A percentile compares a stretch with the other conserved stretches of the same genome.
These are phyloP conservation scores for Tetropium fuscum DNA, from an alignment of 2,888 invertebrate species.

Conservation along the genomic window DNA sequence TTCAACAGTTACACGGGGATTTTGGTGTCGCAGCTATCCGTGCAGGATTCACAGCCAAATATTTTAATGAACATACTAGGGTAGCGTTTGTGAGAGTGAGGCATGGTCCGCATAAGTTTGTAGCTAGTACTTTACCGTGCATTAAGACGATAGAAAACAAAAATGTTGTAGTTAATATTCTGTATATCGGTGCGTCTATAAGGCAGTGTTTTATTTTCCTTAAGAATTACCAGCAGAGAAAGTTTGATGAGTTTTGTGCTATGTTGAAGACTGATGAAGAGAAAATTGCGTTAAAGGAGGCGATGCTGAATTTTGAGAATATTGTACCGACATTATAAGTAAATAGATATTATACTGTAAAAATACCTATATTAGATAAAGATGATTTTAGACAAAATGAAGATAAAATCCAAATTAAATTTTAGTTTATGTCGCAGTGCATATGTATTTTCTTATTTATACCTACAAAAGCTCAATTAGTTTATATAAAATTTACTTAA, in stretches of 20 bases:
- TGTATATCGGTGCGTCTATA: slow-evolving; percentile 83
- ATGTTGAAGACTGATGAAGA: slow-evolving; percentile 74
- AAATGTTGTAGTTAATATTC: slow-evolving; percentile 72
- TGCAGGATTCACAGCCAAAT: slow-evolving; percentile 81
- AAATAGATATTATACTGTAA: not conserved
- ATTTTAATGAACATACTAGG: slow-evolving; percentile 81
- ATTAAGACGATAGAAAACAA: slow-evolving; percentile 76
- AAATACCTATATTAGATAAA: not conserved
- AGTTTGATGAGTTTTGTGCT: slow-evolving; percentile 74
- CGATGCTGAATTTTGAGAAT: slow-evolving; percentile 59
- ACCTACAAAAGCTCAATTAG: not conserved
- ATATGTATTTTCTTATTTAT: not conserved
- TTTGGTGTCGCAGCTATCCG: slow-evolving; percentile 79
- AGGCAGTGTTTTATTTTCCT: slow-evolving; percentile 84
- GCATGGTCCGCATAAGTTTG: slow-evolving; percentile 81
- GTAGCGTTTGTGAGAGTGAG: slow-evolving; percentile 79
- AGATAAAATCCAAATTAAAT: no score
- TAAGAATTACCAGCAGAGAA: slow-evolving; percentile 75
- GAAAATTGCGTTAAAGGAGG: slow-evolving; percentile 68
- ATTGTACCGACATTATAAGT: slow-evolving; percentile 23
- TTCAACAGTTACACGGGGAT: slow-evolving; percentile 80
- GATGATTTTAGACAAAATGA: not conserved
- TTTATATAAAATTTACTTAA: no score
- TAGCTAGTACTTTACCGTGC: slow-evolving; percentile 77
- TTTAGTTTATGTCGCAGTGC: not conserved